These are phyloP conservation scores for Kryptolebias ocellatus DNA, from an alignment of 2,797 vertebrate species.

Conservation along the genomic window DNA sequence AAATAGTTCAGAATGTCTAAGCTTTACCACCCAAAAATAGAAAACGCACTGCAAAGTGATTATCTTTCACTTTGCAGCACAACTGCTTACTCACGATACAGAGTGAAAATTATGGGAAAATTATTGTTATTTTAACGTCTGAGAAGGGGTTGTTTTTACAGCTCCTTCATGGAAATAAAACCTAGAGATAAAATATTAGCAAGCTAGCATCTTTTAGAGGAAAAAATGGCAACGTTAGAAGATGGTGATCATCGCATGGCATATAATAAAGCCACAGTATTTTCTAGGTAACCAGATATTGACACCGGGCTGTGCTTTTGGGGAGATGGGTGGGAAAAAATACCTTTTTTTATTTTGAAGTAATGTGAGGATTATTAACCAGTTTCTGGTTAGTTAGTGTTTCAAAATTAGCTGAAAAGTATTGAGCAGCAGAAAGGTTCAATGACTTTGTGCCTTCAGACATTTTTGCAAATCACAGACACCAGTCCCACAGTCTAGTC, in stretches of 20 bases:
- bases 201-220: slow-evolving; percentile 58
- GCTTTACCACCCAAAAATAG: slow-evolving; percentile 38
- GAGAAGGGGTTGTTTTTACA: slow-evolving; percentile 52
- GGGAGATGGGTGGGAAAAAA: slow-evolving; percentile 4
- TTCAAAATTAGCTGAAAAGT: slow-evolving; percentile 72
- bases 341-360: slow-evolving; percentile 43
- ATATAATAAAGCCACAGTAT: slow-evolving; percentile 46
- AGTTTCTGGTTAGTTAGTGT: slow-evolving; percentile 66
- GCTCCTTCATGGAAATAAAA: slow-evolving; percentile 40
- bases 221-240: slow-evolving; percentile 46
- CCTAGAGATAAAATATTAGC: slow-evolving; percentile 40
- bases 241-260: slow-evolving; percentile 40
- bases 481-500: slow-evolving; percentile 61
- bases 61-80: slow-evolving; percentile 40
- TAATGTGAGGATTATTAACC: slow-evolving; percentile 44
- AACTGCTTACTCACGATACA: slow-evolving; percentile 40
- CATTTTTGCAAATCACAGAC: slow-evolving; percentile 64
- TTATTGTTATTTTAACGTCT: slow-evolving; percentile 48
- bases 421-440: slow-evolving; percentile 77
- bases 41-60: slow-evolving; percentile 56
- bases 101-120: slow-evolving; percentile 40
- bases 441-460: slow-evolving; percentile 77
- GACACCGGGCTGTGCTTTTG: slow-evolving; percentile 64
- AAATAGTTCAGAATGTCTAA: slow-evolving; percentile 52
- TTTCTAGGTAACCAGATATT: slow-evolving; percentile 48